A percentile compares a stretch with the other conserved stretches of the same genome.
These are phyloP conservation scores for Drosophila sulfurigaster DNA, from an alignment of 1,140 invertebrate species.

Conservation along the genomic window DNA sequence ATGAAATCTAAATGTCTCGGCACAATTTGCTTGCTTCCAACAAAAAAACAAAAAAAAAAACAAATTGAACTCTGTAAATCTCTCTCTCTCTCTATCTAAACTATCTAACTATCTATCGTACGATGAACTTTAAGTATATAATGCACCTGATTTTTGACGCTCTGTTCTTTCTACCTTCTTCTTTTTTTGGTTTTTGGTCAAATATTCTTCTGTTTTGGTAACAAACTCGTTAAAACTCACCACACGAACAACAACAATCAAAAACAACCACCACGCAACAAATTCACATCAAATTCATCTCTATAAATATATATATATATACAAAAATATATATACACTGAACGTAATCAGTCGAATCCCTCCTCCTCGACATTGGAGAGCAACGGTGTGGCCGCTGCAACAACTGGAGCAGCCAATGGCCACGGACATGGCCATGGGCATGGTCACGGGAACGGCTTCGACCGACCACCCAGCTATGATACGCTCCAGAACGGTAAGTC, in stretches of 20 bases:
- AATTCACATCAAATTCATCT: constrained; percentile 3
- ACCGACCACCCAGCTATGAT: constrained; percentile 83
- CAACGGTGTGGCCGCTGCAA: constrained; percentile 55
- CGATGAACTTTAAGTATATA: constrained; percentile 49
- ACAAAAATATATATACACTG: constrained; percentile 10
- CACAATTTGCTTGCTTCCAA: constrained; percentile 71
- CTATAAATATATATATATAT: constrained; percentile 10
- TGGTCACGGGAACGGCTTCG: constrained; percentile 66
- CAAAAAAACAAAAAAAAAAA: neutral
- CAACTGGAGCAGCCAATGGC: constrained; percentile 42
- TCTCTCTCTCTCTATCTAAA: constrained; percentile 48
- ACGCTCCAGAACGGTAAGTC: constrained; percentile 85
- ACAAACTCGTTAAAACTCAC: constrained; percentile 44
- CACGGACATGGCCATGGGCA: constrained; percentile 27
- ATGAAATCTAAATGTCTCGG: constrained; percentile 76
- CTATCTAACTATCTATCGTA: constrained; percentile 28
- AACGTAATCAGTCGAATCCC: constrained; percentile 72
- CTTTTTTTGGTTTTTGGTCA: constrained; percentile 69
- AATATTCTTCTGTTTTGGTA: constrained; percentile 77
- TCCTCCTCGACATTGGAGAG: constrained; percentile 80
- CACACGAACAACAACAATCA: constrained; percentile 54
- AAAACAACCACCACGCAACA: constrained; percentile 31
- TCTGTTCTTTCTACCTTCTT: constrained; percentile 66
- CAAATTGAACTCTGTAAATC: constrained; percentile 5
- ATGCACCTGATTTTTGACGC: constrained; percentile 71